Base-by-base conservation (phyloP, 2,888 invertebrate species). In the Epiblema foenella region DNA sequence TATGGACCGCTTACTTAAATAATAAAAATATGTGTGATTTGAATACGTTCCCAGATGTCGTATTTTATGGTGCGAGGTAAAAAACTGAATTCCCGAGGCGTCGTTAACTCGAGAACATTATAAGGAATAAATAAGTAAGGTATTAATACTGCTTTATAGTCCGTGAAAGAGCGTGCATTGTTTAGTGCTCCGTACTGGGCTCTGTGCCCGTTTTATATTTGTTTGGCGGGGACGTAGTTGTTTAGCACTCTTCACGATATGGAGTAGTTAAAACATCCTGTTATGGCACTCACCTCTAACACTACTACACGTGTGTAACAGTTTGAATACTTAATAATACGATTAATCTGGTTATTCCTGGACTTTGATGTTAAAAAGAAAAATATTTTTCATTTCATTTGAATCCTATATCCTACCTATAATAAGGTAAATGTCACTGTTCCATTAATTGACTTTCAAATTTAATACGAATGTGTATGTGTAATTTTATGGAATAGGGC, bases 91-190 rank as follows among this genome's bases (percentile, higher is more conserved):
- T 88, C 85, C 80, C 82, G 83, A 84, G 83, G 85, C 89, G 85
- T 91, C 89, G 91, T 91, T 92, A 91, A 91, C 90, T 90, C 87
- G 90, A 90, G 89, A 92, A 91, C 91, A 91, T 90, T 91, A 89
- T 89, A 89, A 87, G 84, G 85, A 90, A 91, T 91, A 91, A 90
- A 92, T 92, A 91, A 88, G 85, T 89, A 84, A 85, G 83, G 87
- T 90, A 90, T 89, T 90, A 91, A 91, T 91, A 88, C 84, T 82
- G 83, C 85, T 91, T 91, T 91, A 91, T 90, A 91, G 89, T 86
- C 86, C 91, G 89, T 92, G 90, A 91, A 91, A 90, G 83, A 89
- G 87, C 84, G 83, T 86, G 86, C 89, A 90, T 90, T 91, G 90
- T 90, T 88, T 85, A 82, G 81, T 82, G 77, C 79, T 77, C 79